Base-by-base conservation (phyloP, 2,797 vertebrate genomes). In the Parotocinclus haroldoi region DNA sequence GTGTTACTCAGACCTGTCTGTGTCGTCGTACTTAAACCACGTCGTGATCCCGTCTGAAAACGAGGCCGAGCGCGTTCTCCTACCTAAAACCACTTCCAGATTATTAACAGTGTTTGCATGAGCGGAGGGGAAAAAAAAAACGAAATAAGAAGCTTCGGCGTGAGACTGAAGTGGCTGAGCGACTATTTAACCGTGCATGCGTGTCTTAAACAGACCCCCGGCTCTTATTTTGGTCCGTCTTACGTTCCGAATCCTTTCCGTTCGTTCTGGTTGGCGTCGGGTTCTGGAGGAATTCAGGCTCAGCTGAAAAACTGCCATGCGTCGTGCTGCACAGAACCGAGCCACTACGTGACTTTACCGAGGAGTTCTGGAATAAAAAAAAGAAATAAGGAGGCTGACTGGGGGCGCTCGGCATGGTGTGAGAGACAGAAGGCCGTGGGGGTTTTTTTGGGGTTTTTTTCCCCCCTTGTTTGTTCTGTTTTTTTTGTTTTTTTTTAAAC, bases 221-320 rank as follows among this genome's bases (percentile, higher is more conserved):
- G 90, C 88, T 64, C 18, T 55, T 42, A 46, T 27, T 27, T 27
- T 89, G 90, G 89, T 10, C 44, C 9, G 8, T 17, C 10, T 18
- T 18, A 0, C 10, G 36, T 3, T 48, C 40, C 5, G 27, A 16
- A 9, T 45, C 39, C 16, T 7, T 39, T 46, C 38, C 7, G 46
- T 54, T 38, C 76, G 91, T 90, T 91, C 88, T 92, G 84, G 92
- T 93, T 86, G 86, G 92, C 90, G 91, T 93, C 83, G 89, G 91
- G 90, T 92, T 88, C 83, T 89, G 89, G 89, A 50, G 81, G 61
- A 80, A 80, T 88, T 91, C 91, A 85, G 89, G 94, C 95, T 97
- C 95, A 97, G 95, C 96, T 96, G 91, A 96, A 94, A n/a, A 93
- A 96, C 95, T 97, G 96, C 96, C 96, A 95, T 94, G 95, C 94